phyloP scores from a whole-genome alignment of 2,888 invertebrate species.

The Dolichopus griseipennis region DNA sequence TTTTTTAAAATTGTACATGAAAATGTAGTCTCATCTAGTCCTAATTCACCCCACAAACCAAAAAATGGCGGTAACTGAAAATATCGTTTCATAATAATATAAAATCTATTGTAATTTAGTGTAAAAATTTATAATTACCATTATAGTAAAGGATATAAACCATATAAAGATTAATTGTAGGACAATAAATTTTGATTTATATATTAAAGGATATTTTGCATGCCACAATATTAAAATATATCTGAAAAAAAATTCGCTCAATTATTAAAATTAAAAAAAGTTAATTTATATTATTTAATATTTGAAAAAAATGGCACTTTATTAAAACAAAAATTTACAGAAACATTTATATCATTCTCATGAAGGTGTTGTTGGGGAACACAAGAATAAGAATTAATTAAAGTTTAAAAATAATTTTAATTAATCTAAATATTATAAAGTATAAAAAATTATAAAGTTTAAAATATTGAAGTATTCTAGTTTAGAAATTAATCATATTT shows the following conservation, averaged over 20 bases:
- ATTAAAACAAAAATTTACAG: too few species aligned
- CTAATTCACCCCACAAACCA: constrained; percentile 77
- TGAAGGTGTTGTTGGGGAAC: too few species aligned
- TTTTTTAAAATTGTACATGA: constrained; percentile 81
- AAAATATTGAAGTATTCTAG: too few species aligned
- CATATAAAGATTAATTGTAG: constrained; percentile 72
- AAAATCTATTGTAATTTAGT: background rate
- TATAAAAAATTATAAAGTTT: too few species aligned
- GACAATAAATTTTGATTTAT: constrained; percentile 62
- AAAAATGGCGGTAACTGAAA: constrained; percentile 66
- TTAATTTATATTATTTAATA: too few species aligned
- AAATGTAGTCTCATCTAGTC: constrained; percentile 68
- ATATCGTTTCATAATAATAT: constrained; percentile 12
- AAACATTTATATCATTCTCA: too few species aligned
- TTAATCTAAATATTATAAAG: too few species aligned
- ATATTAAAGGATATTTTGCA: constrained; percentile 67
- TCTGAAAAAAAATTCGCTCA: constrained; percentile 52
- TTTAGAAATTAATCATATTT: too few species aligned
- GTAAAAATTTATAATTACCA: constrained; percentile 44
- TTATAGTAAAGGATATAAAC: constrained; percentile 64
- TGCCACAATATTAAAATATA: constrained; percentile 78
- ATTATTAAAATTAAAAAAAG: too few species aligned
- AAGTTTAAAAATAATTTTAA: too few species aligned
- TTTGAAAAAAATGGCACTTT: too few species aligned
- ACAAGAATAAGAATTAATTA: too few species aligned